phyloP scores from a whole-genome alignment of 2,113 vertebrate species.

The Pollachius pollachius region DNA sequence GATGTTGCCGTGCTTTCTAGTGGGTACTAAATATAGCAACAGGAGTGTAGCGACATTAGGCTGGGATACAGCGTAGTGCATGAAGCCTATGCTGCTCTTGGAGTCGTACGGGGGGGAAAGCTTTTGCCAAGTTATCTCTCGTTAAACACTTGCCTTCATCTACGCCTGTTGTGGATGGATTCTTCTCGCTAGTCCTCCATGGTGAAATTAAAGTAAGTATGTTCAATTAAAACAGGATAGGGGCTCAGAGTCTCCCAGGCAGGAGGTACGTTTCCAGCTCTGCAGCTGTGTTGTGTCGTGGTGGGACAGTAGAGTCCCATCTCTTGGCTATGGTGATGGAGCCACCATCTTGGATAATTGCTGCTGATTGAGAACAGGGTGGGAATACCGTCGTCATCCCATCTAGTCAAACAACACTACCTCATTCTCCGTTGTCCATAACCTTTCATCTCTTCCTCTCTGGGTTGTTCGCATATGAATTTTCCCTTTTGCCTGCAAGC shows the following conservation, averaged over 20 bases:
- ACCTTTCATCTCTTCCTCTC: background rate
- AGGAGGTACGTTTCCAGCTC: constrained; percentile 53
- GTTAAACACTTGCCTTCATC: constrained; percentile 28
- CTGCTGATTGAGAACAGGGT: constrained; percentile 23
- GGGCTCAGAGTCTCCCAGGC: constrained; percentile 38
- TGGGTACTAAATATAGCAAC: no score
- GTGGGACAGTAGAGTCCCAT: constrained; percentile 49
- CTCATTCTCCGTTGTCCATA: constrained; percentile 13
- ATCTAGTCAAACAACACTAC: background rate
- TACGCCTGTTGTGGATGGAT: constrained; percentile 30
- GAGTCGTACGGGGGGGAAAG: no score
- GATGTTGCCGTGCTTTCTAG: no score
- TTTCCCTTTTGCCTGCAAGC: constrained; percentile 10
- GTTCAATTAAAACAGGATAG: constrained; percentile 60
- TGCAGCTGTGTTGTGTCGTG: constrained; percentile 29
- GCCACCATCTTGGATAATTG: constrained; percentile 38
- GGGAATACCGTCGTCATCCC: constrained; percentile 22
- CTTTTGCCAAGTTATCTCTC: constrained; percentile 1
- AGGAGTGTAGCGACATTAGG: no score
- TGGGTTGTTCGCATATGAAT: background rate
- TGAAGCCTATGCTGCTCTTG: no score
- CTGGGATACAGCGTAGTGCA: no score
- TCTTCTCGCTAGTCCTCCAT: constrained; percentile 29
- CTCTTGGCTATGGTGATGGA: constrained; percentile 32
- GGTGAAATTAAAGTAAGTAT: constrained; percentile 60